A percentile compares a stretch with the other conserved stretches of the same genome.
These are phyloP conservation scores for Apteryx mantelli DNA, from an alignment of 2,113 vertebrate species.

Conservation along the genomic window DNA sequence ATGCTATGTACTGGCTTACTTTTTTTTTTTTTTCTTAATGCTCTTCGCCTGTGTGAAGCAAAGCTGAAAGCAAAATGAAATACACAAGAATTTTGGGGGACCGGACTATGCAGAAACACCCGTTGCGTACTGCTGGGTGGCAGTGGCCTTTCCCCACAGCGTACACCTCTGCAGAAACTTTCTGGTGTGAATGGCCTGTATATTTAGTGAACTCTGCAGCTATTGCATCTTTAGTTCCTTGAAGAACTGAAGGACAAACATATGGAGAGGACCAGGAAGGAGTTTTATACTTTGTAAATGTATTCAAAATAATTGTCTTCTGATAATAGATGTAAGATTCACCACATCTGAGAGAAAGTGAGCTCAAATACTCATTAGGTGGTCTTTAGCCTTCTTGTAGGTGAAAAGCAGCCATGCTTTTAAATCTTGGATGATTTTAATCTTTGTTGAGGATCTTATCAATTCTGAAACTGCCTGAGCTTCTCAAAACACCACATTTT, in stretches of 20 bases:
- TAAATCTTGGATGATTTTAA: background rate
- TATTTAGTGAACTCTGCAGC: background rate
- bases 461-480: background rate
- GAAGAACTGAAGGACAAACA: background rate
- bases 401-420: background rate
- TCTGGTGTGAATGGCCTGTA: background rate
- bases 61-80: background rate
- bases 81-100: background rate
- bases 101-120: background rate
- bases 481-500: background rate
- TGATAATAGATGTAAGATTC: background rate
- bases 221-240: background rate
- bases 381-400: background rate
- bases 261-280: background rate
- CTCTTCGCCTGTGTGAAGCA: background rate
- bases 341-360: background rate
- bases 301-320: background rate
- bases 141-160: background rate
- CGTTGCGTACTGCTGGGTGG: background rate
- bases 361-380: background rate
- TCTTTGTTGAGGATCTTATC: background rate
- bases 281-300: background rate
- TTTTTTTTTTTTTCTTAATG: background rate
- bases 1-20: background rate
- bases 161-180: background rate